Conservation (phyloP, 2,797 vertebrate genomes). For the Chrysolophus pictus region DNA sequence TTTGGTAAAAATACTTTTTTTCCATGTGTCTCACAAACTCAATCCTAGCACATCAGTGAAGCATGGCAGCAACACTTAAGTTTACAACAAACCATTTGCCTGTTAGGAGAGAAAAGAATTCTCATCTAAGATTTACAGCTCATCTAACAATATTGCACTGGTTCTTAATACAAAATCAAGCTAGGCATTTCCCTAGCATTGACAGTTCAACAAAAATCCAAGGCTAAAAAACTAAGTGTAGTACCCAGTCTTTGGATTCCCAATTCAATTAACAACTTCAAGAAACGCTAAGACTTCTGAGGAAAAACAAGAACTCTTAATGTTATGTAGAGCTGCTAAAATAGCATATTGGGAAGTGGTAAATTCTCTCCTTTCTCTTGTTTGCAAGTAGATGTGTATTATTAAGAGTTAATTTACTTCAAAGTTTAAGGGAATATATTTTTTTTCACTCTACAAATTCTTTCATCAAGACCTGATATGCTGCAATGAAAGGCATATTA, state of each 20-base stretch:
- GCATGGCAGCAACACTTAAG: background rate
- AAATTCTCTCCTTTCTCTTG: background rate
- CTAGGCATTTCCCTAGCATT: background rate
- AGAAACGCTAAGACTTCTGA: background rate
- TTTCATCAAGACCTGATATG: background rate
- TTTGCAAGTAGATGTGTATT: background rate
- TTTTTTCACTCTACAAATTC: background rate
- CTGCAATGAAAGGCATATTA: background rate
- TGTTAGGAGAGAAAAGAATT: conserved; percentile 25
- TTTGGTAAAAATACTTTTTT: conserved; percentile 2
- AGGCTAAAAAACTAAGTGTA: background rate
- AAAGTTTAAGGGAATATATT: background rate
- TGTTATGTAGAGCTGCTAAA: background rate
- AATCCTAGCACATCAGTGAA: conserved; percentile 38
- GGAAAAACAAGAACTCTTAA: background rate
- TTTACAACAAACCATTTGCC: conserved; percentile 43
- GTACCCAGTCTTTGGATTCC: background rate
- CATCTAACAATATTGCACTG: background rate
- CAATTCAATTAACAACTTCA: background rate
- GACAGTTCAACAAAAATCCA: background rate
- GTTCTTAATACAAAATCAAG: conserved; percentile 17
- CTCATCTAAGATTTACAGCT: background rate
- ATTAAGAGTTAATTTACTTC: background rate
- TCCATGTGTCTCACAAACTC: conserved; percentile 22
- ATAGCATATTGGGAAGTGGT: background rate